These are phyloP conservation scores for Spinus pinus DNA, from an alignment of 2,797 vertebrate genomes.

Conservation along the genomic window DNA sequence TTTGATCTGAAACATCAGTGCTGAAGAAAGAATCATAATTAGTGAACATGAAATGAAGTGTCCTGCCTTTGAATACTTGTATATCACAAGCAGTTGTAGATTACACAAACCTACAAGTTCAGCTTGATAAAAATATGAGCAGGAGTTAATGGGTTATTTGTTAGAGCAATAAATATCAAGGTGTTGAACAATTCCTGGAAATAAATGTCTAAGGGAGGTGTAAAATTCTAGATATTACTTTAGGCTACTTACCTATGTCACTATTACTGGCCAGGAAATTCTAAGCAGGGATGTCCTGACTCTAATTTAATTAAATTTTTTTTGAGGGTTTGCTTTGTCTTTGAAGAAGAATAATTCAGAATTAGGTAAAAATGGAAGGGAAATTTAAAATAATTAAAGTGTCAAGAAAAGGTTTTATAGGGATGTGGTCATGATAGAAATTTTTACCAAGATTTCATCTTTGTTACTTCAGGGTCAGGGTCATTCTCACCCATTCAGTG, in stretches of 20 bases:
- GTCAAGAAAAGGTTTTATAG: not conserved
- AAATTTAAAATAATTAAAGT: not conserved
- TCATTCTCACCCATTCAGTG: accelerated
- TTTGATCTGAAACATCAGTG: not conserved
- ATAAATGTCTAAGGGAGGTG: not conserved
- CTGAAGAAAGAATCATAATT: not conserved
- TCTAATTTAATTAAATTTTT: not conserved
- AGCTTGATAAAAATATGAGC: not conserved
- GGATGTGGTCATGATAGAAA: not conserved
- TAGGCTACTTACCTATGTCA: not conserved
- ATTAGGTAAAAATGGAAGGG: not conserved
- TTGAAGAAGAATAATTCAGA: not conserved
- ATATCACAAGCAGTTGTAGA: not conserved
- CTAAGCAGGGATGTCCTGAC: not conserved
- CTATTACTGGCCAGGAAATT: not conserved
- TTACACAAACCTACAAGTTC: not conserved
- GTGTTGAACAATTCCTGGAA: not conserved
- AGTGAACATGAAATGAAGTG: not conserved
- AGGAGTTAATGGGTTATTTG: not conserved
- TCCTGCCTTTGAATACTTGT: not conserved
- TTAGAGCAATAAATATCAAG: not conserved
- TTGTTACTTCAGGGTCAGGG: not conserved
- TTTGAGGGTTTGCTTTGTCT: not conserved
- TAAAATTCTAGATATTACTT: not conserved
- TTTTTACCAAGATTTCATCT: not conserved